Evolutionary conservation across 2,113 vertebrate genomes (phyloP).

Genomic region (Solea senegalensis): DNA sequence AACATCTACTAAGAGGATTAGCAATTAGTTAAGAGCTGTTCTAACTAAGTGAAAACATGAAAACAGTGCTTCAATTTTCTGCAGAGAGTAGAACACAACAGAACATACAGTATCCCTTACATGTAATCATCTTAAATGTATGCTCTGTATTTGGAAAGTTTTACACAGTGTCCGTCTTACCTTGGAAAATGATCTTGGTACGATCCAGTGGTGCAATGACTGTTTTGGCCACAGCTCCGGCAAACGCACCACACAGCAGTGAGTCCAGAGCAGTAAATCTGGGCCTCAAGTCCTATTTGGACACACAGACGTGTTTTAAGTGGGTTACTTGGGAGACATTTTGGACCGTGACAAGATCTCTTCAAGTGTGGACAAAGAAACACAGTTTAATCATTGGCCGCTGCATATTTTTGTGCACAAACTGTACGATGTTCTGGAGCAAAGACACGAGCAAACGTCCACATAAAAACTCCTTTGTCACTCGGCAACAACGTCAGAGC

Average conservation of each 20-base stretch:
- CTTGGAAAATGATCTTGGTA: conserved; percentile 99
- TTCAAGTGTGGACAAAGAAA: background rate
- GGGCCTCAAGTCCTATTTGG: conserved; percentile 81
- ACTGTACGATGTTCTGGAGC: background rate
- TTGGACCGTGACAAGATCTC: background rate
- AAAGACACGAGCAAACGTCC: background rate
- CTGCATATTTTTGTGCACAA: background rate
- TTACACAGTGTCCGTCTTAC: conserved; percentile 59
- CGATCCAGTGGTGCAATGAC: conserved; percentile 94
- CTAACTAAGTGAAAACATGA: conserved; percentile 16
- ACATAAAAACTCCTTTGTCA: background rate
- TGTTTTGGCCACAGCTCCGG: conserved; percentile 96
- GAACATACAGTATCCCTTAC: background rate
- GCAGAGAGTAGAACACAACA: background rate
- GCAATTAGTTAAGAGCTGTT: conserved; percentile 17
- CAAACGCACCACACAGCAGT: conserved; percentile 90
- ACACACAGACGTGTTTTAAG: conserved; percentile 3
- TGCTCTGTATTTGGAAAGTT: background rate
- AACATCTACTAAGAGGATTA: conserved; percentile 71
- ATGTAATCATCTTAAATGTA: background rate
- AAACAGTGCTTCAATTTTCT: background rate
- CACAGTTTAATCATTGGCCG: background rate
- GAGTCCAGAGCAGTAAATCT: conserved; percentile 85
- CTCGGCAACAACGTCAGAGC: background rate
- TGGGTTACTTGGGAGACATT: background rate